Base-by-base conservation (phyloP, 2,797 vertebrate genomes). In the Heliangelus exortis region DNA sequence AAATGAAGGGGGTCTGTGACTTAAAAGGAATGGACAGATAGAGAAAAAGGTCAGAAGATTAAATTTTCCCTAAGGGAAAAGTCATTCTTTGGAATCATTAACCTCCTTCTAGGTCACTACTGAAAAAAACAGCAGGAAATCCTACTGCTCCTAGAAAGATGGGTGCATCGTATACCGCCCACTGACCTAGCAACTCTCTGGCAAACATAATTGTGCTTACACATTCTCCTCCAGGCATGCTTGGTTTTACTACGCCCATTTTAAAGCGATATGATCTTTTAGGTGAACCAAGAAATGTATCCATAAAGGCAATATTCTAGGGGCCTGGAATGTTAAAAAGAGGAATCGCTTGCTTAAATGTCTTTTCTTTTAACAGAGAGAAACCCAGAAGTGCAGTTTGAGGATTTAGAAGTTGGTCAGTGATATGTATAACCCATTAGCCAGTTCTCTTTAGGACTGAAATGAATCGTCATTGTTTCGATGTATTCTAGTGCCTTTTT, bases 21-120 rank as follows among this genome's bases (percentile, higher is more conserved):
- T 98, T 98, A 97, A 98, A 98, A 98, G 97, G 96, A 98, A 97
- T 97, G 97, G 98, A 97, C 97, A 97, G 97, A 97, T 94, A 97
- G 97, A 98, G 96, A 96, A 97, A 97, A 97, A 97, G 97, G 97
- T 98, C 97, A 97, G 91, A 95, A 97, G 97, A 98, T 97, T 98
- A 97, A 97, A 97, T 97, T 97, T 97, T 98, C 97, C 97, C 97
- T 94, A 96, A 97, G 97, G 98, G 97, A 97, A 97, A 97, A 97
- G 96, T 96, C 96, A 97, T 97, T 97, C 97, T 98, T 97, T 96
- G 96, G 97, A 98, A 97, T 97, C 97, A 98, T 98, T 98, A 98
- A 98, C 97, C 97, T 97, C 97, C 96, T 97, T 97, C 97, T 97
- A 97, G 97, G 97, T 98, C 97, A 98, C 96, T 95, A 96, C 96